Conservation (phyloP, 2,888 invertebrate genomes). For the Pheosia tremula region DNA sequence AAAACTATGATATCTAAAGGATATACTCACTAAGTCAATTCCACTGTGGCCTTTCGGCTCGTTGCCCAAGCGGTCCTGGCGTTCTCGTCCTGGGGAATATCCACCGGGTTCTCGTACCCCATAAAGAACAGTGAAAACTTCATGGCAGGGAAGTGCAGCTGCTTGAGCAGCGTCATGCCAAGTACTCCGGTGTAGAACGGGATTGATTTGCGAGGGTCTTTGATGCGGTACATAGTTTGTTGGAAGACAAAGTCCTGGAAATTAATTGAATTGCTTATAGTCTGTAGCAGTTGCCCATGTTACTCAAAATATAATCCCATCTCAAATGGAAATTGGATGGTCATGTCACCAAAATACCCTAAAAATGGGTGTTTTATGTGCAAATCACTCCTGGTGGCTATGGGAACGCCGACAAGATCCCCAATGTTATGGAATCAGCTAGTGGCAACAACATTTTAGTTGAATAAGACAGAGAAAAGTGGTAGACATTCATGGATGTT, state of each 20-base stretch:
- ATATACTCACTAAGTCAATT: conserved; percentile 93
- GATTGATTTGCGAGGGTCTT: conserved; percentile 93
- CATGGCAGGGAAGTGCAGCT: conserved; percentile 94
- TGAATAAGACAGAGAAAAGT: no score
- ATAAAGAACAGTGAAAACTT: conserved; percentile 95
- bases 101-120: conserved; percentile 89
- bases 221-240: conserved; percentile 98
- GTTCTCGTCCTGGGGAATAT: conserved; percentile 89
- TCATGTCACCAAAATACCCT: no score
- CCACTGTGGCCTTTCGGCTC: conserved; percentile 93
- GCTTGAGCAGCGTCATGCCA: conserved; percentile 95
- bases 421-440: no score
- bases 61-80: conserved; percentile 91
- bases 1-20: no score
- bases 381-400: no score
- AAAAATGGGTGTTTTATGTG: no score
- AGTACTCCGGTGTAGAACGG: conserved; percentile 96
- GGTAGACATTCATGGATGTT: no score
- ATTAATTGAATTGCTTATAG: neutral
- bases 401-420: no score
- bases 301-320: no score
- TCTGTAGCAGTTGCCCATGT: neutral
- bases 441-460: no score
- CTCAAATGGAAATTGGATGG: no score
- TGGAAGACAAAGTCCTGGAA: conserved; percentile 95